Conservation (phyloP, 2,113 vertebrate species). For the Xiphophorus hellerii region DNA sequence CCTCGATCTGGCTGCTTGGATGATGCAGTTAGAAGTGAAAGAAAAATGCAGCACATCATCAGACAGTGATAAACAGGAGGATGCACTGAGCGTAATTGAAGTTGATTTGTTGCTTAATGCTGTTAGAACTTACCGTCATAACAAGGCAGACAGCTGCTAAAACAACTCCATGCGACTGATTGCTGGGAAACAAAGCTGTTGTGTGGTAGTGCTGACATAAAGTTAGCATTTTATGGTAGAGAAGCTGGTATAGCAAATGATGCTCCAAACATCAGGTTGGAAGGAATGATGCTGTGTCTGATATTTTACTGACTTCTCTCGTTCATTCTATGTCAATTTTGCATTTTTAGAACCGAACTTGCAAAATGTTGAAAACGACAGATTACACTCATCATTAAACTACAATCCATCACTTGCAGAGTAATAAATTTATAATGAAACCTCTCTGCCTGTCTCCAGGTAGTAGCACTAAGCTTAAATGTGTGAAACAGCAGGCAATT, state of each 20-base stretch:
- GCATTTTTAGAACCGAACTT: background rate
- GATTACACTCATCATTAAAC: background rate
- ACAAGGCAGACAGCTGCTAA: constrained; percentile 3
- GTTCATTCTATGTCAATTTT: background rate
- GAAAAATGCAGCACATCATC: background rate
- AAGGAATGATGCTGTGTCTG: background rate
- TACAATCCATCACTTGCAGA: background rate
- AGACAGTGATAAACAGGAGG: background rate
- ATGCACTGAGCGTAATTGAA: constrained; percentile 20
- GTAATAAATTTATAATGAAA: background rate
- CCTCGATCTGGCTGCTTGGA: constrained; percentile 9
- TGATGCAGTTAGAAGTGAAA: constrained; percentile 4
- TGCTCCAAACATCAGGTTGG: background rate
- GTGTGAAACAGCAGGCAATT: background rate
- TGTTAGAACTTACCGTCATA: constrained; percentile 1
- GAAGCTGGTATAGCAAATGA: background rate
- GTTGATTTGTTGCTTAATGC: constrained; percentile 23
- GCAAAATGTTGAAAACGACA: background rate
- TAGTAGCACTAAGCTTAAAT: background rate
- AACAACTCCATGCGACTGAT: constrained; percentile 12
- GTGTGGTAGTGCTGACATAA: constrained; percentile 18
- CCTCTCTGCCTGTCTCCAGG: background rate
- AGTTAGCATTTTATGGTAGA: background rate
- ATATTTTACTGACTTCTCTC: background rate
- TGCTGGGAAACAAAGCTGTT: constrained; percentile 6